Conservation (phyloP, 2,888 invertebrate species). For the Amorpha juglandis region DNA sequence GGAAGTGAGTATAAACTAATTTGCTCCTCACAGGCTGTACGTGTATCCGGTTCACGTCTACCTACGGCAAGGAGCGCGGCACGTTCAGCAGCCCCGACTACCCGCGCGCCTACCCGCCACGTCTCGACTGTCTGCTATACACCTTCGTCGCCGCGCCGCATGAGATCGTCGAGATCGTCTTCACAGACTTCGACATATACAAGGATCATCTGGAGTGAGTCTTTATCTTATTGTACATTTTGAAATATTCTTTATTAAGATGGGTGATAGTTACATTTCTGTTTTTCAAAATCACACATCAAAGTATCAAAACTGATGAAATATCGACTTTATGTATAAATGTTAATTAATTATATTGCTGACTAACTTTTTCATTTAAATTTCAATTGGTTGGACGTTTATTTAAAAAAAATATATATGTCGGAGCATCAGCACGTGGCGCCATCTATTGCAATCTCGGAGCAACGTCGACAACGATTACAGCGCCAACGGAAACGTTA, state of each 20-base stretch:
- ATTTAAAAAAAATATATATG: too few species aligned
- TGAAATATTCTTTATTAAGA: background rate
- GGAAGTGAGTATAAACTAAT: background rate
- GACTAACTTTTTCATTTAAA: too few species aligned
- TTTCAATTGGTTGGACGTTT: too few species aligned
- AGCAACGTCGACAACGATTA: too few species aligned
- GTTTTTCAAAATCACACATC: too few species aligned
- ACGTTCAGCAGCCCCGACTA: conserved; percentile 94
- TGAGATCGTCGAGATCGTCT: conserved; percentile 92
- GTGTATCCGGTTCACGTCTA: conserved; percentile 92
- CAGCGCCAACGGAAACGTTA: too few species aligned
- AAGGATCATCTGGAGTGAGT: conserved; percentile 89
- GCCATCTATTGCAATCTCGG: too few species aligned
- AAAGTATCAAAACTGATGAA: too few species aligned
- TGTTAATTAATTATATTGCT: too few species aligned
- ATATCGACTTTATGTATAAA: too few species aligned
- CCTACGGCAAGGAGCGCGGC: conserved; percentile 91
- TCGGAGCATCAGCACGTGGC: too few species aligned
- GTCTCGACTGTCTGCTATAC: conserved; percentile 93
- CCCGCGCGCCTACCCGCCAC: conserved; percentile 89
- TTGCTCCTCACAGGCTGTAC: conserved; percentile 87
- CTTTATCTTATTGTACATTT: background rate
- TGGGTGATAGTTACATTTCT: too few species aligned
- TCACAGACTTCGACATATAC: conserved; percentile 91
- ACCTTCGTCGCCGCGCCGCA: conserved; percentile 91